Evolutionary conservation across 2,113 vertebrate genomes (phyloP).

Genomic region (Pelvicachromis taeniatus): DNA sequence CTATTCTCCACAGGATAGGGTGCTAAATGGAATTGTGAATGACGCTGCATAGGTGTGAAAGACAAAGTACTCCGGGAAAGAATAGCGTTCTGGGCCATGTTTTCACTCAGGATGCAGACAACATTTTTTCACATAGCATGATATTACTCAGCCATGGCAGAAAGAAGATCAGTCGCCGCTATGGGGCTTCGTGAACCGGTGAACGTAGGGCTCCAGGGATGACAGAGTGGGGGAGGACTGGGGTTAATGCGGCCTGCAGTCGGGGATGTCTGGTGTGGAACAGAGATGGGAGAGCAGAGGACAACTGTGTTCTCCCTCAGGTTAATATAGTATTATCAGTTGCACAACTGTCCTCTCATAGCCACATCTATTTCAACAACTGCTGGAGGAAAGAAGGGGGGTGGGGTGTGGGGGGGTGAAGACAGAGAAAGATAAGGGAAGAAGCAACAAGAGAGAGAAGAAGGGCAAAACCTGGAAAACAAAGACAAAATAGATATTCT

Average conservation of each 20-base stretch:
- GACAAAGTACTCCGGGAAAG: background rate
- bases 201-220: slow-evolving; percentile 26
- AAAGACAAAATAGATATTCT: background rate
- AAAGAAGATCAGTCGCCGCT: slow-evolving; percentile 1
- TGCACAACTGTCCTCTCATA: slow-evolving; percentile 25
- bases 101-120: slow-evolving; percentile 11
- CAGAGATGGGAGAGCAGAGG: slow-evolving; percentile 35
- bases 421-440: background rate
- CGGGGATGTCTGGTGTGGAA: background rate
- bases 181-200: background rate
- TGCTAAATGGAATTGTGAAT: background rate
- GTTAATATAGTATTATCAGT: slow-evolving; percentile 45
- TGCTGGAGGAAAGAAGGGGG: slow-evolving; percentile 12
- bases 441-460: background rate
- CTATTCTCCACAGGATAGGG: background rate
- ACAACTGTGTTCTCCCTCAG: slow-evolving; percentile 35
- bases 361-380: slow-evolving; percentile 43
- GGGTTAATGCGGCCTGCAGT: slow-evolving; percentile 19
- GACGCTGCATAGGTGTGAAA: background rate
- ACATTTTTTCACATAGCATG: background rate
- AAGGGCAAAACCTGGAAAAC: background rate
- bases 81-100: background rate
- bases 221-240: background rate
- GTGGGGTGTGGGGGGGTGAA: background rate
- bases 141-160: slow-evolving; percentile 41